Conservation (phyloP, 2,888 invertebrate species). For the Alloscopus bannaensis region DNA sequence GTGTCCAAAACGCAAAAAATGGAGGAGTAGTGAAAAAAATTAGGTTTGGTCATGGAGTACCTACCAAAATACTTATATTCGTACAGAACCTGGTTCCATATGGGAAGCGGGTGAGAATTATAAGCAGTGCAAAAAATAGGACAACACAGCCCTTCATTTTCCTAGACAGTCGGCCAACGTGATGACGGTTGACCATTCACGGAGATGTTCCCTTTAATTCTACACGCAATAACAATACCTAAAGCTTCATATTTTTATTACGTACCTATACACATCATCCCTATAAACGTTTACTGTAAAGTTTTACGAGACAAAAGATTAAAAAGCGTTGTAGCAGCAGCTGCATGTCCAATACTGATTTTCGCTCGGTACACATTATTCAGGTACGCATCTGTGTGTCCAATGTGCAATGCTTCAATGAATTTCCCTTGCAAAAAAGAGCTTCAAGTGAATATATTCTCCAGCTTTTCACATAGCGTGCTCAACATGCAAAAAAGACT, state of each 20-base stretch:
- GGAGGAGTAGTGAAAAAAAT: not conserved
- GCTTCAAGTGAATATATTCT: not conserved
- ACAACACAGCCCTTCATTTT: too few species aligned
- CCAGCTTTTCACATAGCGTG: not conserved
- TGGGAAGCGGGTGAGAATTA: not conserved
- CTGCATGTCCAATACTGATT: not conserved
- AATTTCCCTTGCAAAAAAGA: not conserved
- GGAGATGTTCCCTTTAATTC: not conserved
- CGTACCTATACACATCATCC: too few species aligned
- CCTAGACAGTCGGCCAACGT: not conserved
- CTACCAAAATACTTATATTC: not conserved
- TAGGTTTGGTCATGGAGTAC: constrained; percentile 42
- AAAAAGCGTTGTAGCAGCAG: not conserved
- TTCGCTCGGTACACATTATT: not conserved
- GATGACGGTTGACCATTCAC: constrained; percentile 10
- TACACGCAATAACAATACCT: constrained; percentile 1
- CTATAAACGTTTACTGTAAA: too few species aligned
- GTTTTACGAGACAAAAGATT: too few species aligned
- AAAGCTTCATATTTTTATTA: too few species aligned
- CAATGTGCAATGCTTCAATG: constrained; percentile 12
- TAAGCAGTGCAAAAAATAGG: not conserved
- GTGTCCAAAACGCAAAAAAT: constrained; percentile 4
- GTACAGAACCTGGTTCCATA: not conserved
- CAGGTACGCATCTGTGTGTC: too few species aligned
- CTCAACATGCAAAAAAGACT: not conserved